Percentiles rank a stretch among this genome's conserved stretches.
phyloP scores from a whole-genome alignment of 1,140 invertebrate genomes.

The Diprion similis region DNA sequence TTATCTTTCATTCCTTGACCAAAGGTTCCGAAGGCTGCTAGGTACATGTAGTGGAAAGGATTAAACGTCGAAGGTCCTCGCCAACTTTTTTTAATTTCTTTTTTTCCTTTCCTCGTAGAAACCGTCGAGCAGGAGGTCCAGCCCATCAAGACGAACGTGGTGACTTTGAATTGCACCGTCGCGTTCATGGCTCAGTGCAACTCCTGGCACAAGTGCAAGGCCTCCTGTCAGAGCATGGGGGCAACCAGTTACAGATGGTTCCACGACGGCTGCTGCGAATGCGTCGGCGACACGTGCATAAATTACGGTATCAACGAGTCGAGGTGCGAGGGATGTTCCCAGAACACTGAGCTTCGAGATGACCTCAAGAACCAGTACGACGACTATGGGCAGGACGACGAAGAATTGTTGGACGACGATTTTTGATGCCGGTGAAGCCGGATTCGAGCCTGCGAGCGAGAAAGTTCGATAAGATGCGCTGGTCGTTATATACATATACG shows the following conservation, averaged over 20 bases:
- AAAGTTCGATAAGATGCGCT: neutral
- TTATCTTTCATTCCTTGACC: neutral
- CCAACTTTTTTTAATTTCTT: constrained; percentile 27
- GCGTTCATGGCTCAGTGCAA: constrained; percentile 91
- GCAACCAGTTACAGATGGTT: constrained; percentile 86
- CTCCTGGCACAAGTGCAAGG: constrained; percentile 86
- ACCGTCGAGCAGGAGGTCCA: constrained; percentile 66
- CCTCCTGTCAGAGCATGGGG: constrained; percentile 80
- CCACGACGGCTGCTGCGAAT: constrained; percentile 95
- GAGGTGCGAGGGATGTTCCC: constrained; percentile 60
- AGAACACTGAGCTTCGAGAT: constrained; percentile 41
- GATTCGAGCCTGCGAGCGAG: constrained; percentile 4
- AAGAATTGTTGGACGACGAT: constrained; percentile 43
- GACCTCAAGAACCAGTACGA: constrained; percentile 51
- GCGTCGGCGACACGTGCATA: constrained; percentile 87
- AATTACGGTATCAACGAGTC: constrained; percentile 93
- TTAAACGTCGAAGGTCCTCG: constrained; percentile 6
- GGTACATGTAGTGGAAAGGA: no score
- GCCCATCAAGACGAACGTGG: constrained; percentile 67
- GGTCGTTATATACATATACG: constrained; percentile 6
- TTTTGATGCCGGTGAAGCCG: constrained; percentile 25
- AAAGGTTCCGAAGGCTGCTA: constrained; percentile 9
- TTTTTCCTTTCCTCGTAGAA: constrained; percentile 57
- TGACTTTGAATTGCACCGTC: constrained; percentile 89
- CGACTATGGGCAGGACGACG: constrained; percentile 55